Evolutionary conservation across 2,888 invertebrate species (phyloP).

Genomic region (Sesia bembeciformis): DNA sequence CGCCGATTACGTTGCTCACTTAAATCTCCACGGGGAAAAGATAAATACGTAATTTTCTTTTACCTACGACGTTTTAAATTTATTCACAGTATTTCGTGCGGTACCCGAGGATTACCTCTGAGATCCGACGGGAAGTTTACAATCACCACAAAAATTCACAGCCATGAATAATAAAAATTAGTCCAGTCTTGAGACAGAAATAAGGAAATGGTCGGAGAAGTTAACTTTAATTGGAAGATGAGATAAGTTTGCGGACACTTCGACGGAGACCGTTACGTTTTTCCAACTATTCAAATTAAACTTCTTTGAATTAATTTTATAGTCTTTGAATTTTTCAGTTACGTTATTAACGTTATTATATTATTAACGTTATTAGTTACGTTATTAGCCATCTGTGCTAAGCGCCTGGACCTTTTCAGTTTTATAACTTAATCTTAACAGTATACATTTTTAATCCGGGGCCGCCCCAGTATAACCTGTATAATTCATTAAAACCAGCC

Average conservation of each 20-base stretch:
- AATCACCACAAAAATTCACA: conserved; percentile 28
- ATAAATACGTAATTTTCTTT: conserved; percentile 24
- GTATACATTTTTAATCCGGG: no score
- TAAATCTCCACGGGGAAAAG: conserved; percentile 16
- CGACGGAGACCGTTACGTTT: background rate
- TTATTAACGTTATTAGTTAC: no score
- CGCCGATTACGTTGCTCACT: conserved; percentile 11
- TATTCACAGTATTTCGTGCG: conserved; percentile 29
- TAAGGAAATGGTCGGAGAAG: background rate
- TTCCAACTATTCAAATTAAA: background rate
- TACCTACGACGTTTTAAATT: conserved; percentile 20
- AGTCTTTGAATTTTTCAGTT: background rate
- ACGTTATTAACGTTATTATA: background rate
- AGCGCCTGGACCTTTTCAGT: background rate
- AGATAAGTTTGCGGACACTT: conserved; percentile 1
- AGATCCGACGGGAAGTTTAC: conserved; percentile 15
- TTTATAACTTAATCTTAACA: background rate
- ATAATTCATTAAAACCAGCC: no score
- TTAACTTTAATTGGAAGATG: conserved; percentile 11
- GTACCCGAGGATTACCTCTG: conserved; percentile 32
- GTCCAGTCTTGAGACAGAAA: conserved; percentile 1
- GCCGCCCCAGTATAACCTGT: no score
- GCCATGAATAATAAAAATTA: conserved; percentile 44
- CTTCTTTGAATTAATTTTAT: background rate
- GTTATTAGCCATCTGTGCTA: background rate